These are phyloP conservation scores for Bombus polaris DNA, from an alignment of 1,140 invertebrate species.

Conservation along the genomic window DNA sequence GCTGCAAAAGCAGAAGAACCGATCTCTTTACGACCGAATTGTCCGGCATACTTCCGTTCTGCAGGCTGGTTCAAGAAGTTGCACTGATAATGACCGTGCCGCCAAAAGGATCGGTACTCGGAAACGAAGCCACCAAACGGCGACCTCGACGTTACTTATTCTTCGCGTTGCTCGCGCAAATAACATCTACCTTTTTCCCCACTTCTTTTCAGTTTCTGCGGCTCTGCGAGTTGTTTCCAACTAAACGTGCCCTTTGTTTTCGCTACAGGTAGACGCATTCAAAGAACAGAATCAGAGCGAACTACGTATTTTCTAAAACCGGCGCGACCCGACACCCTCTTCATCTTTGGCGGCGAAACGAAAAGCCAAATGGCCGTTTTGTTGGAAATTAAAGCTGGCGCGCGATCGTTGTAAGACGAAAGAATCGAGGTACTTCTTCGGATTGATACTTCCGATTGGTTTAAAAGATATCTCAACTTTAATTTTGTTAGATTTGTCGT, in stretches of 20 bases:
- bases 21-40: constrained; percentile 40
- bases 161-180: constrained; percentile 28
- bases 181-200: constrained; percentile 12
- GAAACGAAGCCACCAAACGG: constrained; percentile 27
- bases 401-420: not conserved
- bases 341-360: not conserved
- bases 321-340: too few relatives aligned
- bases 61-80: not conserved
- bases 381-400: not conserved
- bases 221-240: not conserved
- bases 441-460: too few relatives aligned
- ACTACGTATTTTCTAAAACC: constrained; percentile 14
- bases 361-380: not conserved
- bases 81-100: constrained; percentile 9
- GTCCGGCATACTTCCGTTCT: constrained; percentile 34
- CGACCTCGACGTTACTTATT: constrained; percentile 22
- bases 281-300: not conserved
- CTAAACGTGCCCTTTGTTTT: constrained; percentile 20
- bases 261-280: constrained; percentile 14
- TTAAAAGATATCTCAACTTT: too few relatives aligned
- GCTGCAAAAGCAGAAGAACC: not conserved
- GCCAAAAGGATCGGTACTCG: constrained; percentile 10
- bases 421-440: too few relatives aligned
- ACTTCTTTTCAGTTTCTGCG: not conserved
- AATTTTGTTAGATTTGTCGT: too few relatives aligned